Conservation (phyloP, 2,797 vertebrate genomes). For the Sus cebifrons region DNA sequence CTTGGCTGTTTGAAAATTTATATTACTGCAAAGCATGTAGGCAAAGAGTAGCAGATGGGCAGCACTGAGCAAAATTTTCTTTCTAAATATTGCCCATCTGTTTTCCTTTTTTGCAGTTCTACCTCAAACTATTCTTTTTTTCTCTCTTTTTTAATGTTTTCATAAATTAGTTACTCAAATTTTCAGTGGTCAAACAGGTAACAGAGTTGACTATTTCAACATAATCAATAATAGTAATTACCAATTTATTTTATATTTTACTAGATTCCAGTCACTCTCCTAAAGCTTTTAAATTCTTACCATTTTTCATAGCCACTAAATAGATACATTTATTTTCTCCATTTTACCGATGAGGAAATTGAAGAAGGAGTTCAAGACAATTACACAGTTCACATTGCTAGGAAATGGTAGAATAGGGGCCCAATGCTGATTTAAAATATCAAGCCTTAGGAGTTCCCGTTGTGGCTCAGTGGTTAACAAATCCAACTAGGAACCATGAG, state of each 20-base stretch:
- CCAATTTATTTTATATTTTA: constrained; percentile 30
- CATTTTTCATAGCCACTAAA: constrained; percentile 61
- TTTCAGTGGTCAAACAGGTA: constrained; percentile 68
- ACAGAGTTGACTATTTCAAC: constrained; percentile 64
- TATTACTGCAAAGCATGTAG: constrained; percentile 87
- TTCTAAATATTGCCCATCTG: constrained; percentile 91
- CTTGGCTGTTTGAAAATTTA: constrained; percentile 88
- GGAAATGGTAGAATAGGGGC: constrained; percentile 59
- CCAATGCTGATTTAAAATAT: constrained; percentile 5
- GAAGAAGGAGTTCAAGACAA: constrained; percentile 62
- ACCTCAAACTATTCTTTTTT: constrained; percentile 81
- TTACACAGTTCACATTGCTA: constrained; percentile 63
- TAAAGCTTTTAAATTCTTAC: constrained; percentile 54
- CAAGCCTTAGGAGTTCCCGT: background rate
- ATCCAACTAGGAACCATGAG: too few relatives aligned
- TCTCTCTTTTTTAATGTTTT: constrained; percentile 78
- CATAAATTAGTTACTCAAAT: constrained; percentile 77
- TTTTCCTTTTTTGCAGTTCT: constrained; percentile 87
- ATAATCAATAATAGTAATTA: constrained; percentile 68
- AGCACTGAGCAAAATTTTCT: constrained; percentile 89
- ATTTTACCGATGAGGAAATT: constrained; percentile 71
- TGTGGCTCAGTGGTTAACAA: too few relatives aligned
- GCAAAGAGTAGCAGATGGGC: constrained; percentile 89
- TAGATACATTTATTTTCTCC: constrained; percentile 70
- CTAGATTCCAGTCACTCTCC: background rate